Percentiles rank a stretch among this genome's conserved stretches.
These are phyloP conservation scores for Meliscaeva auricollis DNA, from an alignment of 2,888 invertebrate genomes.

Conservation along the genomic window DNA sequence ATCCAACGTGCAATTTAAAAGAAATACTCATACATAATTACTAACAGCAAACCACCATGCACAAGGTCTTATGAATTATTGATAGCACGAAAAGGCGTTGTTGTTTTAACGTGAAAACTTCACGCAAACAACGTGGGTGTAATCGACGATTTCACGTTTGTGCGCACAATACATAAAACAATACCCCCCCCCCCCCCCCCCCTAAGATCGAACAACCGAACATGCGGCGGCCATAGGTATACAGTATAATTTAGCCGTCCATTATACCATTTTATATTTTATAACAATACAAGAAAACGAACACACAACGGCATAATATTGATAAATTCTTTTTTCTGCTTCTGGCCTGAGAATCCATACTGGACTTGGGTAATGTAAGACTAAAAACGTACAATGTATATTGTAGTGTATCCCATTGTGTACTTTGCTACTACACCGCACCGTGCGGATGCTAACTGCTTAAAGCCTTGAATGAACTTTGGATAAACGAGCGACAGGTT, in stretches of 20 bases:
- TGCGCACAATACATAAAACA: constrained; percentile 4
- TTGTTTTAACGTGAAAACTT: constrained; percentile 69
- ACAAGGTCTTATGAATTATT: constrained; percentile 68
- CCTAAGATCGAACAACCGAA: constrained; percentile 9
- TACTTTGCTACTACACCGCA: not conserved
- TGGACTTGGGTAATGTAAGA: not conserved
- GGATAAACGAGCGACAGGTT: constrained; percentile 67
- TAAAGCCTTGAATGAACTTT: constrained; percentile 70
- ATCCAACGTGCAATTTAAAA: constrained; percentile 45
- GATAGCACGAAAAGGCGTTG: constrained; percentile 71
- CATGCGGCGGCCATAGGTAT: too few relatives aligned
- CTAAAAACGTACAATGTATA: constrained; percentile 20
- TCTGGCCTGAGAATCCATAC: not conserved
- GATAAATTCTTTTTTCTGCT: constrained; percentile 10
- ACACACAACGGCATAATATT: constrained; percentile 19
- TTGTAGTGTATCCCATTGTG: constrained; percentile 8
- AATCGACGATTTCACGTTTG: constrained; percentile 54
- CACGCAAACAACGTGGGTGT: constrained; percentile 68
- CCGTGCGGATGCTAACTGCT: constrained; percentile 12
- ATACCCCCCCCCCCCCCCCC: constrained; percentile 21
- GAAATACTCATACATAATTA: constrained; percentile 43
- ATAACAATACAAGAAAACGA: not conserved
- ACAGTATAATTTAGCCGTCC: not conserved
- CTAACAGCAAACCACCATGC: constrained; percentile 54
- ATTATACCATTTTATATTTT: constrained; percentile 32